Evolutionary conservation across 2,797 vertebrate genomes (phyloP).

Genomic region (Onychomys leucogaster): DNA sequence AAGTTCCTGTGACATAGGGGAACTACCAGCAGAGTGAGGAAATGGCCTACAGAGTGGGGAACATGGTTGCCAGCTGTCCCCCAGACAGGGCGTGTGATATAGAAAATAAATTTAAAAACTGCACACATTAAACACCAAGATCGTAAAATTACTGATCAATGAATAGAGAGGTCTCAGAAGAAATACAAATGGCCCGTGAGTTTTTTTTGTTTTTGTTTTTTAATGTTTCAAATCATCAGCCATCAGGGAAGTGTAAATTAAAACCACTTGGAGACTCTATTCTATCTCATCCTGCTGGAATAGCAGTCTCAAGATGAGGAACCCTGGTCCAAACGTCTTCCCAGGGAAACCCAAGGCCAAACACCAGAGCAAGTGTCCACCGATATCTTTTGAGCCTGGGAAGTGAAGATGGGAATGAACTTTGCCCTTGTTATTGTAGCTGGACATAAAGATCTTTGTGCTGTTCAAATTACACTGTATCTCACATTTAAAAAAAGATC

Average conservation of each 20-base stretch:
- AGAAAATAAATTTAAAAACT: background rate
- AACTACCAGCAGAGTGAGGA: background rate
- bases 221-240: background rate
- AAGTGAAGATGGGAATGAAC: background rate
- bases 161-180: background rate
- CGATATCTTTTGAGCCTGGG: background rate
- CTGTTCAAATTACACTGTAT: background rate
- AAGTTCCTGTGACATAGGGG: background rate
- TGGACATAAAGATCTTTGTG: background rate
- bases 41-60: background rate
- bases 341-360: background rate
- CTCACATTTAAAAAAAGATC: background rate
- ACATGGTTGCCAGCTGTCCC: no score
- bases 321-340: no score
- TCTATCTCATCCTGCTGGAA: background rate
- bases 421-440: slow-evolving; percentile 27
- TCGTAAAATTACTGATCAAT: background rate
- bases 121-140: background rate
- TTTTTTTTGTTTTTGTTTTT: background rate
- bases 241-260: background rate
- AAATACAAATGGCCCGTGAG: background rate
- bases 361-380: background rate
- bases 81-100: background rate
- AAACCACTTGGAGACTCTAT: background rate
- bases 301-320: background rate